Conservation (phyloP, 2,888 invertebrate species). For the Brachyptera risi region DNA sequence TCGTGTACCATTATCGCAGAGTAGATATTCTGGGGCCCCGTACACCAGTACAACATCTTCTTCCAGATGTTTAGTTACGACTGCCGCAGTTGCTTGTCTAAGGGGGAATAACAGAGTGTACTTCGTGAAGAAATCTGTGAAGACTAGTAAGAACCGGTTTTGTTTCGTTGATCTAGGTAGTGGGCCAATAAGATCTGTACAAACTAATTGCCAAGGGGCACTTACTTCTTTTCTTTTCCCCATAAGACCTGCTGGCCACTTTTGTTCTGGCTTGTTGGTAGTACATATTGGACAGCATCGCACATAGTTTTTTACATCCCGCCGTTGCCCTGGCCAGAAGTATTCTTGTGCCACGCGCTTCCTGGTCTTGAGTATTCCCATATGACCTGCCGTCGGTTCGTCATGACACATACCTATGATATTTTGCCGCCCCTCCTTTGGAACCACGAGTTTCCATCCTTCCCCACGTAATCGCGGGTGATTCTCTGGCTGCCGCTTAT, state of each 20-base stretch:
- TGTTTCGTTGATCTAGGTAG: constrained; percentile 27
- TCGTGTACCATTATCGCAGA: constrained; percentile 2
- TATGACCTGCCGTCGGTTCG: constrained; percentile 35
- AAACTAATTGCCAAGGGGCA: constrained; percentile 33
- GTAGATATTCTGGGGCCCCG: background rate
- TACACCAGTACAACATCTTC: background rate
- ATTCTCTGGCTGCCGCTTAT: background rate
- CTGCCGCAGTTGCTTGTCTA: background rate
- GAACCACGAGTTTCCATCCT: constrained; percentile 33
- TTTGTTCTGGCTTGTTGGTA: constrained; percentile 34
- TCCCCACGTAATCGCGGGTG: background rate
- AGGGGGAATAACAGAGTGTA: background rate
- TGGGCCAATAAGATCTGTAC: constrained; percentile 34
- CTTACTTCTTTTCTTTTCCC: constrained; percentile 27
- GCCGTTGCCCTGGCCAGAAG: constrained; percentile 38
- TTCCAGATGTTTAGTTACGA: background rate
- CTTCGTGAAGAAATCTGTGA: background rate
- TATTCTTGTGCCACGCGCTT: constrained; percentile 29
- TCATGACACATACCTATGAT: constrained; percentile 35
- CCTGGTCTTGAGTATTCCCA: constrained; percentile 36
- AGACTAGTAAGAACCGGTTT: background rate
- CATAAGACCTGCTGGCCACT: constrained; percentile 34
- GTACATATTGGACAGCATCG: constrained; percentile 34
- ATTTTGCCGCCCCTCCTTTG: constrained; percentile 23
- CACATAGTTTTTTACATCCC: constrained; percentile 35